Evolutionary conservation across 2,113 vertebrate species (phyloP), one percentile per base, ranked within the genome.

Genomic region (Pandion haliaetus): DNA sequence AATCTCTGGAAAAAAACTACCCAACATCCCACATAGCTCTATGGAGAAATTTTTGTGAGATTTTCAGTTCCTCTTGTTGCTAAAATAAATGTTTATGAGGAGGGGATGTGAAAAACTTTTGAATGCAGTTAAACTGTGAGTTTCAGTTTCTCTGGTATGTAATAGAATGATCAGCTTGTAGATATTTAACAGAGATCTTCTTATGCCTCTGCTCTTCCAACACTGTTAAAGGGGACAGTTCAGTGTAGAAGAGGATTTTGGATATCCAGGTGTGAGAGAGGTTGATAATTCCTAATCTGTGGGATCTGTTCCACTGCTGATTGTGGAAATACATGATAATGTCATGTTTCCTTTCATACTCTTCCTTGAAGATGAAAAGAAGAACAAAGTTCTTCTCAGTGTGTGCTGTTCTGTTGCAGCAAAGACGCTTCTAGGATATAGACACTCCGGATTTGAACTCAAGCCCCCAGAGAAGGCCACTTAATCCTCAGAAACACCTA

Each of bases 401-500:
- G 1, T 25, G 50, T 57, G 54, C 66, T 55, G 49, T 19, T 95
- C 80, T 57, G 12, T 8, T 58, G 78, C 88, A 90, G 65, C 57
- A 87, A 82, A 88, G 57, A 73, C 69, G 17, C 50, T 95, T 38
- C 42, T 61, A 61, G 65, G 52, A 63, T 45, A 77, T 28, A 59
- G 72, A 86, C 78, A 66, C 62, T 36, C 40, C 55, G 50, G 61
- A 94, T 95, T 85, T 87, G 78, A 97, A 83, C 62, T 83, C 73
- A 25, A 36, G 34, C 52, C 82, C 50, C 78, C 3, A 3, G 90
- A 86, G 81, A 80, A 91, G 83, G 83, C 40, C 72, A 73, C 42
- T 82, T 95, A 96, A 97, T 93, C 89, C 92, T 71, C 63, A 71
- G 45, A 94, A 94, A 83, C 92, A 91, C 86, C 89, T 79, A 24